Conservation (phyloP, 2,113 vertebrate genomes). For the Rutilus rutilus region DNA sequence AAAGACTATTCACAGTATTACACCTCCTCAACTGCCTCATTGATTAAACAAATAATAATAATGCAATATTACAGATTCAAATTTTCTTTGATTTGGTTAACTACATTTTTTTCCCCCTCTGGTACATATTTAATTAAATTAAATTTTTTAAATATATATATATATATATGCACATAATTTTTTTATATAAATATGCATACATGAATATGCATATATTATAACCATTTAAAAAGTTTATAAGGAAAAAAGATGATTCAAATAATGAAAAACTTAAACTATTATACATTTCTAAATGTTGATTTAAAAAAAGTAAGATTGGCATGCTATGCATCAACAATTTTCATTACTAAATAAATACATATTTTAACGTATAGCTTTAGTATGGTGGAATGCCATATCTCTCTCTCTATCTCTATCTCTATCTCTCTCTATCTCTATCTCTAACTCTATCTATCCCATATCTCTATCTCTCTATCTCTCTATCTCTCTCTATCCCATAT, state of each 20-base stretch:
- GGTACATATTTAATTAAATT: no score
- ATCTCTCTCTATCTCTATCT: no score
- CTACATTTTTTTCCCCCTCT: no score
- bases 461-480: neutral
- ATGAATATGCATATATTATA: neutral
- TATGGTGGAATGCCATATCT: neutral
- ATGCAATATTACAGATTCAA: no score
- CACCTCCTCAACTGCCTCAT: neutral
- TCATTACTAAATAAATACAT: neutral
- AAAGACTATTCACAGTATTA: neutral
- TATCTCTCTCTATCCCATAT: conserved; percentile 23
- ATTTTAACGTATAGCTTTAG: neutral
- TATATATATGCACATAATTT: no score
- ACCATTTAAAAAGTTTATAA: neutral
- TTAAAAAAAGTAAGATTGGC: neutral
- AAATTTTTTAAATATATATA: no score
- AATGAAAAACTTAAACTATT: neutral
- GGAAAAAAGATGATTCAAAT: neutral
- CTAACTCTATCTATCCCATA: no score
- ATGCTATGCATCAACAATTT: neutral
- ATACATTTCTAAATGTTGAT: neutral
- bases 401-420: no score
- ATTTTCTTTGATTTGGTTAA: no score
- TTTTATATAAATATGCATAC: neutral
- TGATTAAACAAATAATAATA: neutral